A percentile compares a stretch with the other conserved stretches of the same genome.
Conservation (phyloP, 2,113 vertebrate species). For the Plecotus auritus region DNA sequence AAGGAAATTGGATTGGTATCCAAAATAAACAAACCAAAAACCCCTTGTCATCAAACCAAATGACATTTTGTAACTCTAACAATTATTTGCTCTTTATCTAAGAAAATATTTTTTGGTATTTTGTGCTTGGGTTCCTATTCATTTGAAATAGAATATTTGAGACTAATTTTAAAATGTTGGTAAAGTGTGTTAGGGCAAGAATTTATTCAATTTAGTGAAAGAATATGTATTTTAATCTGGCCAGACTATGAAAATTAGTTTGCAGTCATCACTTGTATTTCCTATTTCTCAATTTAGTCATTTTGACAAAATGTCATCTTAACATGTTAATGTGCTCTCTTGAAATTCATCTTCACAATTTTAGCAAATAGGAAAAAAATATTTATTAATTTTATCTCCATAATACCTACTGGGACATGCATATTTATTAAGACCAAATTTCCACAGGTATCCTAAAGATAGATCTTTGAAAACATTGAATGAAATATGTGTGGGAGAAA, state of each 20-base stretch:
- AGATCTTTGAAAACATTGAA: not conserved
- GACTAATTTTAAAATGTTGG: not conserved
- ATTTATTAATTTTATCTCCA: not conserved
- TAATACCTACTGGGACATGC: not conserved
- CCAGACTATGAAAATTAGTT: not conserved
- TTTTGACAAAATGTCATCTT: not conserved
- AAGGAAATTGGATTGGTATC: not conserved
- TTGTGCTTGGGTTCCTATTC: not conserved
- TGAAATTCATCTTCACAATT: slow-evolving; percentile 16
- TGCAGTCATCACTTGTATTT: not conserved
- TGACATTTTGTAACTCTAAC: not conserved
- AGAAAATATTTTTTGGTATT: not conserved
- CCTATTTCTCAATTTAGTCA: not conserved
- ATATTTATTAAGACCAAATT: not conserved
- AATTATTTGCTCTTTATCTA: not conserved
- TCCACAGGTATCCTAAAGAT: not conserved
- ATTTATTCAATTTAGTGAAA: not conserved
- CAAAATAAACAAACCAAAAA: not conserved
- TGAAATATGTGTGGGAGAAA: not conserved
- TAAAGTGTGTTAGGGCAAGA: not conserved
- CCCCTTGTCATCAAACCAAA: not conserved
- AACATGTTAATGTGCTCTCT: not conserved
- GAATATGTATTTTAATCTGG: not conserved
- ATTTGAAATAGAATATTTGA: not conserved
- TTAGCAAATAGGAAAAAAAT: not conserved